Base-by-base conservation (phyloP, 2,797 vertebrate genomes). In the Darevskia nairensis region DNA sequence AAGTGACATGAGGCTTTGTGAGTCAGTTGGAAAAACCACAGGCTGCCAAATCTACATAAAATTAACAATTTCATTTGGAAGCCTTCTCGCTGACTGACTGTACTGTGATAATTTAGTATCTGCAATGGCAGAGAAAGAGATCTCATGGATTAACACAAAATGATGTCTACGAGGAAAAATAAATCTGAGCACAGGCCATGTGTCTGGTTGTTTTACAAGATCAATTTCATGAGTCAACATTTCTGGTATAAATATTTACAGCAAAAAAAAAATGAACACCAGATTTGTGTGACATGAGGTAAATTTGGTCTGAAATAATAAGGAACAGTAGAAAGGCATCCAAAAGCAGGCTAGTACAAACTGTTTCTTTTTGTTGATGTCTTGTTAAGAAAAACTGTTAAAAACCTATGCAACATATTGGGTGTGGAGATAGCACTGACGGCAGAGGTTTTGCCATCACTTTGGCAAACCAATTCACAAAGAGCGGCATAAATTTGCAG, bases 211-310 rank as follows among this genome's bases (percentile, higher is more conserved):
- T 89, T 91, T 77, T 85, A n/a, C 85, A 64, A 74, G 23, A 90
- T 85, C 59, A 82, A 32, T 87, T 93, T 92, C 75, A 74, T 32
- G 84, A 91, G 39, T 88, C 25, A 83, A 32, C 7, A 32, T 91
- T 88, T 90, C 17, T 85, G 89, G 88, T 71, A 80, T 80, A 89
- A 89, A 88, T 55, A 41, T 90, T 87, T 90, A 88, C 80, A 2
- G 80, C 3, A 46, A 39, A 75, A 44, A 35, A 35, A 88, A 92
- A 87, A 89, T 9, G 35, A 92, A 27, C 3, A 86, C 59, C 68
- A 90, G 17, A 46, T 91, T 91, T 90, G 8, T 88, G 77, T 61
- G 23, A 88, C 74, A 66, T 1, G 0, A 82, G 84, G 81, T 86
- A 68, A 89, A 76, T 89, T 93, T 75, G 76, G 59, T 87, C 68